Percentiles rank a stretch among this genome's conserved stretches.
Evolutionary conservation across 2,888 invertebrate genomes (phyloP).

Genomic region (Agrenia bidenticulata): DNA sequence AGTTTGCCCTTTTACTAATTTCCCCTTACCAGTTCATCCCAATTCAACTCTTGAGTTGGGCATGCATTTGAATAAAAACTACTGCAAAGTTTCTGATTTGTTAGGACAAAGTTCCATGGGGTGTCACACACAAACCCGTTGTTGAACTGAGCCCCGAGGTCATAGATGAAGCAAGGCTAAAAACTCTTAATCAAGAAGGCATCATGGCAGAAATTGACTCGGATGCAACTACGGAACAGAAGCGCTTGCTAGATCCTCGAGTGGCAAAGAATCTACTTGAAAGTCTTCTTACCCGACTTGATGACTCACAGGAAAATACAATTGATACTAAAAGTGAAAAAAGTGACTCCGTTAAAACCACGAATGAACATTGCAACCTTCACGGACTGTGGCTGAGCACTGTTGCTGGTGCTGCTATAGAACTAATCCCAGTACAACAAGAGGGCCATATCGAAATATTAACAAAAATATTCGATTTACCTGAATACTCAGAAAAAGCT

Average conservation of each 20-base stretch:
- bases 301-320: background rate
- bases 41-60: no score
- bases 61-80: no score
- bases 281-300: constrained; percentile 28
- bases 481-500: constrained; percentile 26
- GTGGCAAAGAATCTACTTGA: constrained; percentile 30
- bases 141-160: background rate
- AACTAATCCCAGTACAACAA: constrained; percentile 34
- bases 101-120: background rate
- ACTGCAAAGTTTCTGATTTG: no score
- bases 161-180: background rate
- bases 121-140: background rate
- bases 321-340: background rate
- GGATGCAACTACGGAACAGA: background rate
- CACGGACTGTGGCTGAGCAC: constrained; percentile 47
- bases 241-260: constrained; percentile 14
- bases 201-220: background rate
- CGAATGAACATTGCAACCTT: constrained; percentile 33
- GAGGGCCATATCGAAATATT: constrained; percentile 27
- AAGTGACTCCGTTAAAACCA: background rate
- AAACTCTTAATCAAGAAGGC: background rate
- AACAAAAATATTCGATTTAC: constrained; percentile 34
- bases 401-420: constrained; percentile 45
- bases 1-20: no score
- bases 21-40: no score